Evolutionary conservation across 2,888 invertebrate genomes (phyloP), one percentile per base, ranked within the genome.

Genomic region (Acheta domesticus): DNA sequence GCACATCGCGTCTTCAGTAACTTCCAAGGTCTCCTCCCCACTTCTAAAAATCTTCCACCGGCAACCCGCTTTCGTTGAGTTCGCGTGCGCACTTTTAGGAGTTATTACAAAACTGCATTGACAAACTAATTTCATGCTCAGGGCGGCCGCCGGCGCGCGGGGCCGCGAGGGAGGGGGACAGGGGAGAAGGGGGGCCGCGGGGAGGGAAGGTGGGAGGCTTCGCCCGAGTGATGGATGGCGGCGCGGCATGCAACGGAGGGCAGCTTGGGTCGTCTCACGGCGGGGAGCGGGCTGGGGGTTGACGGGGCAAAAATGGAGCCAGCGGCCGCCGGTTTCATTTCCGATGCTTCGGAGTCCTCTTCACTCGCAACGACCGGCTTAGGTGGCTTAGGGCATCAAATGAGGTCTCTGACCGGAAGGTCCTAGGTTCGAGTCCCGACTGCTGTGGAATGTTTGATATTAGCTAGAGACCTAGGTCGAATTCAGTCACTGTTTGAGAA

Each of bases 51-150:
- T n/a, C 62, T 62, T n/a, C n/a, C 62, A 19, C 14, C 62, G n/a
- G 14, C 62, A 14, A 62, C 62, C 62, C 62, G 14, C 62, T 14
- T 14, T 4, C 62, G 11, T 36, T 36, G 36, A 36, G 62, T 62
- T 62, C 62, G 62, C 62, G 62, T 62, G 62, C 62, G n/a, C 62
- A n/a, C n/a, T 62, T 36, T n/a, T 62, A n/a, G n/a, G 62, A 62
- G 62, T 62, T 62, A 62, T 62, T 62, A 62, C 62, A 62, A 62
- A 62, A 62, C 62, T 62, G 62, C 62, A 62, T 62, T 62, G 62
- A 62, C 62, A 62, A 62, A 62, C 62, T 62, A 62, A 62, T 62
- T 62, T 62, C 62, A 62, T 62, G 62, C 62, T 62, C n/a, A 62
- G 62, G 62, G 11, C n/a, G 14, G n/a, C 16, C 14, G n/a, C 5